Evolutionary conservation across 2,888 invertebrate genomes (phyloP).

Genomic region (Chromoteleia sp.): DNA sequence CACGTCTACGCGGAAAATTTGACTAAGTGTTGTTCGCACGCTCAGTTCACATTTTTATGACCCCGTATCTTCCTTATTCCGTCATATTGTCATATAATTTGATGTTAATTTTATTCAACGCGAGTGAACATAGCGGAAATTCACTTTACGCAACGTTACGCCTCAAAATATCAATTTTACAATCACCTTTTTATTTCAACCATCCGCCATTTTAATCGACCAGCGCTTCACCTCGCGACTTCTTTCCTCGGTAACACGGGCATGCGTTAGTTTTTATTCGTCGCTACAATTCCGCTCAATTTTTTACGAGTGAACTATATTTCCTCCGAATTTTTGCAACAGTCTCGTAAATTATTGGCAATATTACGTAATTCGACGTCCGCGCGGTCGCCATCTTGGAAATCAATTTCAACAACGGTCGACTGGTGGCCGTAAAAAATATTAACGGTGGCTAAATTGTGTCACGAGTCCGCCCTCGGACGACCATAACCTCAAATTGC

Average conservation of each 20-base stretch:
- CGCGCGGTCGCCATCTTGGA: conserved; percentile 27
- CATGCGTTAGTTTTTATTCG: conserved; percentile 19
- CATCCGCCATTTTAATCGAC: conserved; percentile 25
- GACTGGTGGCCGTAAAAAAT: conserved; percentile 14
- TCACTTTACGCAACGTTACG: not conserved
- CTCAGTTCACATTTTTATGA: conserved; percentile 33
- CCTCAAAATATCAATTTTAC: conserved; percentile 8
- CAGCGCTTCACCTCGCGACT: conserved; percentile 22
- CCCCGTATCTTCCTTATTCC: not conserved
- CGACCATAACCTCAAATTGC: conserved; percentile 42
- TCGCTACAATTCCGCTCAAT: conserved; percentile 11
- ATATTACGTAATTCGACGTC: not conserved
- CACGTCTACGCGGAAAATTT: not conserved
- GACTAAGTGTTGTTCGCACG: not conserved
- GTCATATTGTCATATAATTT: conserved; percentile 21
- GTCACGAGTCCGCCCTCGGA: conserved; percentile 13
- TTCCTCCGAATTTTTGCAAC: conserved; percentile 16
- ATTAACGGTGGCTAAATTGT: conserved; percentile 38
- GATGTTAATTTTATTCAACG: conserved; percentile 15
- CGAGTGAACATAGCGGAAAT: conserved; percentile 22
- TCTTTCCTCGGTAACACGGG: not conserved
- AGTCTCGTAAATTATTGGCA: conserved; percentile 24
- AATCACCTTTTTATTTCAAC: not conserved
- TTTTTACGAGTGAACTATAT: conserved; percentile 52
- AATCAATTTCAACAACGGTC: conserved; percentile 31